These are phyloP conservation scores for Myotis myotis DNA, from an alignment of 2,797 vertebrate species.

Conservation along the genomic window DNA sequence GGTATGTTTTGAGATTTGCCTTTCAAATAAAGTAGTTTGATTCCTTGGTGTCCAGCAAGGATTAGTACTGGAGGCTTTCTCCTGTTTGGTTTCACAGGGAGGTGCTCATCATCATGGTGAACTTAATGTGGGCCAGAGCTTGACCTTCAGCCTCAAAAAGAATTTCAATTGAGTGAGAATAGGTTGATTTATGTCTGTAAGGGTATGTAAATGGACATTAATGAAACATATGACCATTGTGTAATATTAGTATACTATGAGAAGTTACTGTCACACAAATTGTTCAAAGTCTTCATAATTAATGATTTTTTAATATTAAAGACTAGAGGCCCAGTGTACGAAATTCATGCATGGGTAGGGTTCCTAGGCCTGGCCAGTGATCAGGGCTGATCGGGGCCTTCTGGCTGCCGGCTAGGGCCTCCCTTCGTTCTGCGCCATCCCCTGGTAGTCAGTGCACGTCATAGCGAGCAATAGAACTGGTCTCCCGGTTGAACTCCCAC, in stretches of 20 bases:
- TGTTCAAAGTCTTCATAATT: neutral
- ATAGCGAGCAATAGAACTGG: no score
- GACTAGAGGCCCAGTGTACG: no score
- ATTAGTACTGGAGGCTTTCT: neutral
- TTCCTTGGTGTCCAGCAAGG: neutral
- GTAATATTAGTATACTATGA: neutral
- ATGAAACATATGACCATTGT: neutral
- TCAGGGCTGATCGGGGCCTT: no score
- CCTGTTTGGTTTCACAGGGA: neutral
- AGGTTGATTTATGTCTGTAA: neutral
- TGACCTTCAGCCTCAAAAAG: neutral
- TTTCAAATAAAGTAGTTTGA: conserved; percentile 10
- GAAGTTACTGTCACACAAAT: neutral
- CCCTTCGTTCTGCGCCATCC: no score
- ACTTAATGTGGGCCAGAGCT: neutral
- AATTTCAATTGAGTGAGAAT: neutral
- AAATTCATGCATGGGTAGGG: no score
- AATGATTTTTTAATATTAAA: conserved; percentile 3
- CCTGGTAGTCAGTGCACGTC: no score
- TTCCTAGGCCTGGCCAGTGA: no score
- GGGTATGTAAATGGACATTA: neutral
- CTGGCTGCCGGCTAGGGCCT: no score
- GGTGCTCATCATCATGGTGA: neutral
- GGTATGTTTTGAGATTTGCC: conserved; percentile 81
- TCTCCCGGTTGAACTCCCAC: no score